Percentiles rank a stretch among this genome's conserved stretches.
Evolutionary conservation across 1,140 invertebrate genomes (phyloP).

Genomic region (Drosophila sulfurigaster): DNA sequence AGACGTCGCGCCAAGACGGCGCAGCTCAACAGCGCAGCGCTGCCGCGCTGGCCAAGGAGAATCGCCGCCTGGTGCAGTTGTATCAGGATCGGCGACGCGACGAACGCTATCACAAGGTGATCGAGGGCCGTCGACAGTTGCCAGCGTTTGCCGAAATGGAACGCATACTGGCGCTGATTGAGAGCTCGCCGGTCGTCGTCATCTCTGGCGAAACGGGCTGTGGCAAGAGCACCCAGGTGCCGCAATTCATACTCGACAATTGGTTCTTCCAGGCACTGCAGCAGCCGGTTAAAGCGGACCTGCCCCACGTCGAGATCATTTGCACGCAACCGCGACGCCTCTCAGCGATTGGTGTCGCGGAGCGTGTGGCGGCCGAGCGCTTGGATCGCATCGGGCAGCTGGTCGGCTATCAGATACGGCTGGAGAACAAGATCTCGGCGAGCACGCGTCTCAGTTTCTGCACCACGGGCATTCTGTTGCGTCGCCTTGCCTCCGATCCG

Average conservation of each 20-base stretch:
- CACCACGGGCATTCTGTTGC: constrained; percentile 95
- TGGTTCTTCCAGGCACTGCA: constrained; percentile 85
- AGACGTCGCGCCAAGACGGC: constrained; percentile 81
- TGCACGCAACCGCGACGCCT: constrained; percentile 97
- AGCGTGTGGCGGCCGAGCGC: constrained; percentile 95
- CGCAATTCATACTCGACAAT: constrained; percentile 95
- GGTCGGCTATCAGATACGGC: constrained; percentile 94
- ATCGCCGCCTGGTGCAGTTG: constrained; percentile 87
- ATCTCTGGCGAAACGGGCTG: constrained; percentile 95
- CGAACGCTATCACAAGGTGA: constrained; percentile 88
- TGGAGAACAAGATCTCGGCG: constrained; percentile 91
- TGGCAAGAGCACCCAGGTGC: constrained; percentile 96
- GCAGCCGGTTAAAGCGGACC: constrained; percentile 29
- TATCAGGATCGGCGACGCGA: constrained; percentile 87
- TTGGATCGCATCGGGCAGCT: constrained; percentile 92
- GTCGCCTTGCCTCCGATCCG: constrained; percentile 91
- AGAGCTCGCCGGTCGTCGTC: constrained; percentile 89
- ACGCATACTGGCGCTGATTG: constrained; percentile 88
- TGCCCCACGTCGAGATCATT: constrained; percentile 88
- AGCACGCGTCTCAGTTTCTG: constrained; percentile 94
- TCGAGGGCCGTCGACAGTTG: constrained; percentile 87
- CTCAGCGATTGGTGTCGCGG: constrained; percentile 96
- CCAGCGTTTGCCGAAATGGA: constrained; percentile 89
- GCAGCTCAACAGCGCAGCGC: constrained; percentile 85
- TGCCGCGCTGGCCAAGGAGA: constrained; percentile 87